Base-by-base conservation (phyloP, 2,113 vertebrate species). In the Campylorhamphus procurvoides region DNA sequence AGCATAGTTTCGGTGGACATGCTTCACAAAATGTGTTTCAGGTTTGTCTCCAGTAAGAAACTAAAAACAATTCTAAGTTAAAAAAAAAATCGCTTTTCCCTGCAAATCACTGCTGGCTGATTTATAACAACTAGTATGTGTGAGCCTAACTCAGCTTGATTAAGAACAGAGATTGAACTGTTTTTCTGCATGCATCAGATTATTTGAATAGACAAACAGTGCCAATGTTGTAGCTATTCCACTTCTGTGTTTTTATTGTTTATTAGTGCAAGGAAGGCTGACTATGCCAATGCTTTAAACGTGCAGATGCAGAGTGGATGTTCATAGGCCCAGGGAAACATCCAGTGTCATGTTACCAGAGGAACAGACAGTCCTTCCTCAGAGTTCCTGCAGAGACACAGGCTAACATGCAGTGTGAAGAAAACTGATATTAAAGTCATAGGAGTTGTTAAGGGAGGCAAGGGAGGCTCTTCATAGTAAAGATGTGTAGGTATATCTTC, bases 331-430 rank as follows among this genome's bases (percentile, higher is more conserved):
- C 18, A 18, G 24, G 13, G 17, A 75, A 59, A 60, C 19, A 28
- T 76, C 23, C 5, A 12, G 8, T 18, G 5, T 20, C 0, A 0
- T 46, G 47, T 55, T 68, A 62, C 39, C 33, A 66, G 50, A 73
- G 33, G 33, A 87, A 25, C 10, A 66, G n/a, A 9, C 18, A 49
- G n/a, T 31, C 18, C 23, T 79, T 73, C 33, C 49, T 56, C 40
- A 62, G 31, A 1, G 2, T 24, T 74, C 29, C n/a, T 66, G 52
- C n/a, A 62, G 53, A 58, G n/a, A 24, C 31, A 14, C 0, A 1
- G n/a, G 10, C 33, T 75, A 59, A 68, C 7, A 4, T 3, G 6
- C 9, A 58, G 11, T 2, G 9, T 68, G 46, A 83, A 63, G 16
- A 31, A 90, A 83, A 66, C 8, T 31, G 31, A 49, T 82, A 81